phyloP scores from a whole-genome alignment of 1,140 invertebrate species.

The Leptestheria dahalacensis region DNA sequence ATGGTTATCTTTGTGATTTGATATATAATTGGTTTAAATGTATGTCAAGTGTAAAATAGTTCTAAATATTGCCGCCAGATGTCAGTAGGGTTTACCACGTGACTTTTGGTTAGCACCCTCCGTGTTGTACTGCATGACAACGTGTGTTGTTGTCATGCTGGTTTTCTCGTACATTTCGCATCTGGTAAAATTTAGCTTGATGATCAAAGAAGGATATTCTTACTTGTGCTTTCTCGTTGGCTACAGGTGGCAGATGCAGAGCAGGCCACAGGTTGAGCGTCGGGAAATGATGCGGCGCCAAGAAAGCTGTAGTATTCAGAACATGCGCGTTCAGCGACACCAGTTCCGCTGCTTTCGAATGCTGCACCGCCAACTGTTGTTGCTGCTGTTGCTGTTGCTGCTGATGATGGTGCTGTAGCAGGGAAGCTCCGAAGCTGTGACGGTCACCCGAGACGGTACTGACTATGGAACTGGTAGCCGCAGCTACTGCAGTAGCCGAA shows the following conservation, averaged over 20 bases:
- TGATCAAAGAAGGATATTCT: no score
- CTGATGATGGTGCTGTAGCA: conserved; percentile 12
- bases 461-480: no score
- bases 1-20: no score
- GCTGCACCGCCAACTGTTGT: background rate
- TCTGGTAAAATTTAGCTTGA: background rate
- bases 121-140: no score
- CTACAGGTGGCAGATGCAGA: background rate
- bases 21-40: no score
- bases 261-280: conserved; percentile 2
- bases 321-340: background rate
- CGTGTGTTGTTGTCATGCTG: background rate
- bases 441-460: no score
- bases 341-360: background rate
- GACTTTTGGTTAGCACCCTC: no score
- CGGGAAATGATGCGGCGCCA: background rate
- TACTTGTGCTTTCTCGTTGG: background rate
- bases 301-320: background rate
- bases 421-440: conserved; percentile 11
- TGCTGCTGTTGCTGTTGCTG: conserved; percentile 9
- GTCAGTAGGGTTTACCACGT: no score
- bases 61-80: no score
- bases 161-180: background rate
- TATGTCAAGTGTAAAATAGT: no score
- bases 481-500: conserved; percentile 17